Percentiles rank a stretch among this genome's conserved stretches.
These are phyloP conservation scores for Elysia crispata DNA, from an alignment of 2,888 invertebrate species.

Conservation along the genomic window DNA sequence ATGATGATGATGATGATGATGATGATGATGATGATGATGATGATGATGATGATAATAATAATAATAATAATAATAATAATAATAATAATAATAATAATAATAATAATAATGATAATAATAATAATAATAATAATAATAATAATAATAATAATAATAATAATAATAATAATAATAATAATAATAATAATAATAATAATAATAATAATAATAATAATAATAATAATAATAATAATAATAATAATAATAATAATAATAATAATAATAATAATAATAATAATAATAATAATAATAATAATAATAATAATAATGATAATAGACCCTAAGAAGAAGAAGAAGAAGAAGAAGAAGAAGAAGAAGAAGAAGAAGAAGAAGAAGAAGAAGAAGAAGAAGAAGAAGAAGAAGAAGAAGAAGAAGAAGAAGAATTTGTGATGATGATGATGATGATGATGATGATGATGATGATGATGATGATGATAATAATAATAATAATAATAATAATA, in stretches of 20 bases:
- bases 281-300: slow-evolving; percentile 18
- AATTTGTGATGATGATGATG: too few species aligned
- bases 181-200: too few species aligned
- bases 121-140: too few species aligned
- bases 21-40: slow-evolving; percentile 6
- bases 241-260: slow-evolving; percentile 26
- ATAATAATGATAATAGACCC: not conserved
- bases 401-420: too few species aligned
- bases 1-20: slow-evolving; percentile 5
- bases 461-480: not conserved
- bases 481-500: too few species aligned
- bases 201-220: slow-evolving; percentile 22
- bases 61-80: not conserved
- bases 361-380: not conserved
- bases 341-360: not conserved
- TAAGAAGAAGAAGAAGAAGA: not conserved
- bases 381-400: slow-evolving; percentile 5
- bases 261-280: slow-evolving; percentile 25
- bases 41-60: not conserved
- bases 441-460: not conserved
- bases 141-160: too few species aligned
- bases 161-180: too few species aligned
- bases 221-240: slow-evolving; percentile 12
- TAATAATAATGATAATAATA: too few species aligned
- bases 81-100: too few species aligned